Percentiles rank a stretch among this genome's conserved stretches.
Evolutionary conservation across 2,113 vertebrate genomes (phyloP).

Genomic region (Elachura formosa): DNA sequence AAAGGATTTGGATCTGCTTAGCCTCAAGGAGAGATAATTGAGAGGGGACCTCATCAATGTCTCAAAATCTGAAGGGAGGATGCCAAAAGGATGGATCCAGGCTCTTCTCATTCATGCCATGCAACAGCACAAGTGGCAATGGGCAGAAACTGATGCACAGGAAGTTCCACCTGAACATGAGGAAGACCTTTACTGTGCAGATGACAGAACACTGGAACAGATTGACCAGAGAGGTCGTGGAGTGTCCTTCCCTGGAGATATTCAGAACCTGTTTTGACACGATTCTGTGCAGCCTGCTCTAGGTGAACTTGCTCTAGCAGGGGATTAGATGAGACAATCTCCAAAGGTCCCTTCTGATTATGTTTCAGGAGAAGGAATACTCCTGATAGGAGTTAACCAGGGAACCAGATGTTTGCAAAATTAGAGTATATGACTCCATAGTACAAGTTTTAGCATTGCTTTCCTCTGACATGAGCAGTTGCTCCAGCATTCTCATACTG

Average conservation of each 20-base stretch:
- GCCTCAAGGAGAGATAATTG: neutral
- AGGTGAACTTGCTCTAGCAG: neutral
- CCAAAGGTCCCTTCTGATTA: neutral
- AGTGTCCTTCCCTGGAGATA: neutral
- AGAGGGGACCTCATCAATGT: neutral
- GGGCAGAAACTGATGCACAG: neutral
- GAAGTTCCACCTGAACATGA: neutral
- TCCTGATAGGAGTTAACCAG: neutral
- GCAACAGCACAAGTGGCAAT: neutral
- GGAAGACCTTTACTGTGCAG: neutral
- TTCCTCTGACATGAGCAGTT: neutral
- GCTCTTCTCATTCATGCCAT: neutral
- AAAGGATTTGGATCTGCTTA: neutral
- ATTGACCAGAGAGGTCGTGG: neutral
- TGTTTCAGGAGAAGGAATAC: neutral
- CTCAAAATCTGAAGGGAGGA: neutral
- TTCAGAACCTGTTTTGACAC: neutral
- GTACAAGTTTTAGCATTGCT: neutral
- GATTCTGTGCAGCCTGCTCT: neutral
- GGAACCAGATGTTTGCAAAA: neutral
- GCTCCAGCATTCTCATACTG: neutral
- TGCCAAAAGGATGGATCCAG: neutral
- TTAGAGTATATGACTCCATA: neutral
- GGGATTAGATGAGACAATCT: neutral
- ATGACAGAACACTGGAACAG: neutral